These are phyloP conservation scores for Conistra vaccinii DNA, from an alignment of 2,888 invertebrate species.

Conservation along the genomic window DNA sequence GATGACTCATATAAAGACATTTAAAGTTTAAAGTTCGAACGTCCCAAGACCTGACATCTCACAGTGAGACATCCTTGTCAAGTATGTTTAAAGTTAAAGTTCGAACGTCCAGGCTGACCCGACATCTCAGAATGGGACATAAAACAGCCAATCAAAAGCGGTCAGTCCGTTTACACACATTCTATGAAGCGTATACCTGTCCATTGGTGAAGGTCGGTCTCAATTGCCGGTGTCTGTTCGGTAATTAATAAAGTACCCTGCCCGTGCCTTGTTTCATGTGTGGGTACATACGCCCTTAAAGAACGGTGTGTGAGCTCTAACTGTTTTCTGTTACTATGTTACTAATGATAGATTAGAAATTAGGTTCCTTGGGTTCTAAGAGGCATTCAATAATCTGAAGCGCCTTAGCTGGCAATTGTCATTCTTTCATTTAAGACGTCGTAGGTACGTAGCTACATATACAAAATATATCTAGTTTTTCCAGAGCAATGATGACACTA, in stretches of 20 bases:
- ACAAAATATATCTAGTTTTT: too few relatives aligned
- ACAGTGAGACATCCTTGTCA: neutral
- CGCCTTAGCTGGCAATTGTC: neutral
- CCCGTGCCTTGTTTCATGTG: constrained; percentile 61
- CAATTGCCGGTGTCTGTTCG: constrained; percentile 80
- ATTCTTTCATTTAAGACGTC: too few relatives aligned
- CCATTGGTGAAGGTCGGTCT: constrained; percentile 71
- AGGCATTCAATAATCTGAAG: too few relatives aligned
- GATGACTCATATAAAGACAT: constrained; percentile 16
- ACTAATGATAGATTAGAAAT: neutral
- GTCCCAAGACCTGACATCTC: neutral
- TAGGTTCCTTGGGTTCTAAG: neutral
- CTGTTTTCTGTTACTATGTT: constrained; percentile 9
- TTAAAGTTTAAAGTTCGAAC: constrained; percentile 35
- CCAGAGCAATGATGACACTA: too few relatives aligned
- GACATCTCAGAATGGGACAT: constrained; percentile 1
- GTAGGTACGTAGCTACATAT: too few relatives aligned
- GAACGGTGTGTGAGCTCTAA: neutral
- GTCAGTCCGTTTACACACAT: constrained; percentile 47
- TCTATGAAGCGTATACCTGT: constrained; percentile 55
- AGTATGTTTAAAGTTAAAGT: constrained; percentile 26
- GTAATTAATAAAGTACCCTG: constrained; percentile 80
- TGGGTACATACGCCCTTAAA: constrained; percentile 28
- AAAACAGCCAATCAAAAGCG: constrained; percentile 27
- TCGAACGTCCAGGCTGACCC: constrained; percentile 12